A percentile compares a stretch with the other conserved stretches of the same genome.
Conservation (phyloP, 2,113 vertebrate species). For the Kobus ellipsiprymnus region DNA sequence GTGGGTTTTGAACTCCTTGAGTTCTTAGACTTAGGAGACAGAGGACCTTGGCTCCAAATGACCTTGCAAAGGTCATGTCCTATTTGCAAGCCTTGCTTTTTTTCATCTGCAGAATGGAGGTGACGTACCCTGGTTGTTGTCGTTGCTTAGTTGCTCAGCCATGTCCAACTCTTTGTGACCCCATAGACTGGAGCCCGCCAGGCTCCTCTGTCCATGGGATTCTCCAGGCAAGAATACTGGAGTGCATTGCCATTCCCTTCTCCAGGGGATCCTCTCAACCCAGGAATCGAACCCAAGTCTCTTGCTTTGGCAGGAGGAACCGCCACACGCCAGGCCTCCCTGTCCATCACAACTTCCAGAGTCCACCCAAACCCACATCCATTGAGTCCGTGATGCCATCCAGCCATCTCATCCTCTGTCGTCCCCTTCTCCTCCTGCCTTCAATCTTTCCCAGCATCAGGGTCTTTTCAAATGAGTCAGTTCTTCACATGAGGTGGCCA, state of each 20-base stretch:
- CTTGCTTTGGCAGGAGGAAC: neutral
- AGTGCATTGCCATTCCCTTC: neutral
- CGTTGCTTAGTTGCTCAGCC: neutral
- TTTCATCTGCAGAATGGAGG: neutral
- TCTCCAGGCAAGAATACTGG: neutral
- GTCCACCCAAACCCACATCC: neutral
- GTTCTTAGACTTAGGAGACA: neutral
- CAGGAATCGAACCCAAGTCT: neutral
- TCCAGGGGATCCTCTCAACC: neutral
- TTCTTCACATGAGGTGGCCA: fast-evolving
- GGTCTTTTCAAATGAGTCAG: neutral
- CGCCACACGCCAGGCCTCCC: fast-evolving
- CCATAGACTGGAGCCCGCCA: neutral
- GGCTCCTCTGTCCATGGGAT: neutral
- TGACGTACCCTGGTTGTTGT: neutral
- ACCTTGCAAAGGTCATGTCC: neutral
- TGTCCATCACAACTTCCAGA: neutral
- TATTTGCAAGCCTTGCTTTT: neutral
- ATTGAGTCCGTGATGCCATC: neutral
- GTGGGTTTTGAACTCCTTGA: neutral
- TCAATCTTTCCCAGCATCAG: neutral
- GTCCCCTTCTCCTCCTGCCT: neutral
- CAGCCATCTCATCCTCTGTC: neutral
- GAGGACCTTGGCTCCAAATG: neutral
- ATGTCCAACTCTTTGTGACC: neutral